Evolutionary conservation across 1,140 invertebrate genomes (phyloP).

Genomic region (Thalassaphorura encarpata): DNA sequence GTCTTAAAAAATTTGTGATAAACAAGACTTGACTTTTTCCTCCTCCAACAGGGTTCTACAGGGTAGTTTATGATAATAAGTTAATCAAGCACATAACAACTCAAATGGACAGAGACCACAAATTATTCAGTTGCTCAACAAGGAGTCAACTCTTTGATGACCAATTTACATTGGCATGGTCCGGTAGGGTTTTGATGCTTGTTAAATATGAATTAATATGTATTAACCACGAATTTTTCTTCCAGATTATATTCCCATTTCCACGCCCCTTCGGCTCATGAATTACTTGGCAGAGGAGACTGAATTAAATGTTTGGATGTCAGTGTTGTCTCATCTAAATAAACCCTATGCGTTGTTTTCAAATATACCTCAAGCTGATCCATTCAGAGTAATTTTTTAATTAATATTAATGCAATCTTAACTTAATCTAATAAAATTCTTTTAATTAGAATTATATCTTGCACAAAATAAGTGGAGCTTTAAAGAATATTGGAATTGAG

Average conservation of each 20-base stretch:
- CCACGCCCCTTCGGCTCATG: not conserved
- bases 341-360: not conserved
- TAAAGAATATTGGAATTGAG: conserved; percentile 12
- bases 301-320: not conserved
- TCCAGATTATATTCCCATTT: conserved; percentile 2
- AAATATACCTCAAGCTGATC: not conserved
- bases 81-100: not conserved
- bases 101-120: conserved; percentile 11
- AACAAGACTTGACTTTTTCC: too few relatives aligned
- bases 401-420: not conserved
- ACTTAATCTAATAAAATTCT: not conserved
- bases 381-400: not conserved
- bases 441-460: conserved; percentile 12
- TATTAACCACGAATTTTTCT: not conserved
- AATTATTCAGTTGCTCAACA: conserved; percentile 10
- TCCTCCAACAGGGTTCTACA: conserved; percentile 6
- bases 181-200: not conserved
- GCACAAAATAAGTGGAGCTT: conserved; percentile 9
- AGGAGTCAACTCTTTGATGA: conserved; percentile 24
- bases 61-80: conserved; percentile 13
- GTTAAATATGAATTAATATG: not conserved
- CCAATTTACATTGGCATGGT: conserved; percentile 15
- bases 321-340: not conserved
- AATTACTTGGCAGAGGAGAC: not conserved
- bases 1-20: too few relatives aligned